Evolutionary conservation across 1,140 invertebrate genomes (phyloP), one percentile per base, ranked within the genome.

Genomic region (Scaptomyza graminum): DNA sequence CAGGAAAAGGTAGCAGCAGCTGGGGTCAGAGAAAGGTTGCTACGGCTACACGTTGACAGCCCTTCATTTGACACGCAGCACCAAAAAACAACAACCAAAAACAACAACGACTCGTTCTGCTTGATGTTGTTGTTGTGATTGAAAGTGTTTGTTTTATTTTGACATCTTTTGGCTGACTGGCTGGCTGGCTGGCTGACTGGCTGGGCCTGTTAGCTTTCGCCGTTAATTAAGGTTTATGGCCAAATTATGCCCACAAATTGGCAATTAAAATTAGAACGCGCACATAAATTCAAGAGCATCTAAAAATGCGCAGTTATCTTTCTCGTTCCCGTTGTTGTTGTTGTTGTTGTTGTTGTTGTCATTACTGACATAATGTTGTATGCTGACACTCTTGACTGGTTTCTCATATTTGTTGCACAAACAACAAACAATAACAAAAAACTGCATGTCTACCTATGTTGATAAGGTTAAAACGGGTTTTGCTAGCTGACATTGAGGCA

Each of bases 191-290:
- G 60, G 60, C 51, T 67, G 71, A 49, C 44, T 52, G 71, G 44
- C 28, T 31, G 28, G 28, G 28, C 28, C 56, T 88, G 83, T 88
- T 88, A 67, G 73, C 79, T 88, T 88, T 88, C 62, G 83, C 81
- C 79, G 84, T 88, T 88, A 88, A 88, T 88, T 88, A 88, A 83
- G 79, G 79, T 88, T 88, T 88, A 88, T 88, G 79, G 76, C 79
- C 83, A 88, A 88, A 88, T 88, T 88, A 88, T 88, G 83, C 79
- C 84, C 83, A 88, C 83, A 88, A 88, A 88, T 89, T 88, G 83
- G 73, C 83, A 88, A 88, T 88, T 88, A 88, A 88, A 88, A 88
- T 88, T 88, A 88, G 83, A 88, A 83, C 83, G 83, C 79, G 79
- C 60, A 79, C 76, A 88, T 88, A 88, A 88, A 88, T 88, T 88